Percentiles rank a stretch among this genome's conserved stretches.
Conservation (phyloP, 1,140 invertebrate genomes). For the Heliconius himera region DNA sequence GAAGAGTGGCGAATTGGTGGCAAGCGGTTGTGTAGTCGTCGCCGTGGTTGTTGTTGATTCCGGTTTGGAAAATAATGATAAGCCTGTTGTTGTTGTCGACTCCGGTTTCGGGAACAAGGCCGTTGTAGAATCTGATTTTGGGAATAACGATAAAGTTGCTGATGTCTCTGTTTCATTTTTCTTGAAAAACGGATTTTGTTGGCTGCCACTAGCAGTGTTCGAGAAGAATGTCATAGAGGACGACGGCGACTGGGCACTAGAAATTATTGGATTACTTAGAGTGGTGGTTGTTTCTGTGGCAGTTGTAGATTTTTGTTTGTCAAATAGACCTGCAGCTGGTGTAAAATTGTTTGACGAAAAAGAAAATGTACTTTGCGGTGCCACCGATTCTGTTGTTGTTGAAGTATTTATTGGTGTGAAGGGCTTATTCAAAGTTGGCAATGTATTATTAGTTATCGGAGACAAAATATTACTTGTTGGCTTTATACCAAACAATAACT, state of each 20-base stretch:
- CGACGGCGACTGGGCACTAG: constrained; percentile 15
- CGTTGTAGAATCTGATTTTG: constrained; percentile 39
- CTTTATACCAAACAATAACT: constrained; percentile 32
- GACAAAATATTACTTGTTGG: not conserved
- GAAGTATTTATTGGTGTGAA: not conserved
- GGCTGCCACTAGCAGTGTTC: not conserved
- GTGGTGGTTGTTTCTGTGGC: constrained; percentile 32
- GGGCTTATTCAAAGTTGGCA: not conserved
- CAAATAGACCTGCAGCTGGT: constrained; percentile 17
- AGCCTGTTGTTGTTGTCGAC: constrained; percentile 24
- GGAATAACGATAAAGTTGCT: constrained; percentile 45
- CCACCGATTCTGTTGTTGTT: constrained; percentile 18
- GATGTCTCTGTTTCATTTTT: constrained; percentile 33
- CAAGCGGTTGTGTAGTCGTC: constrained; percentile 28
- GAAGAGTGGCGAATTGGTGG: constrained; percentile 51
- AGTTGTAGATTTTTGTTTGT: constrained; percentile 15
- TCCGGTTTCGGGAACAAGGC: not conserved
- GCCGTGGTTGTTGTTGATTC: constrained; percentile 40
- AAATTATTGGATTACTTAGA: constrained; percentile 34
- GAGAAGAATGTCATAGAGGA: constrained; percentile 36
- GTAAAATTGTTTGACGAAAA: constrained; percentile 33
- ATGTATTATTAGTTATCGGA: not conserved
- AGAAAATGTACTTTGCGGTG: constrained; percentile 37
- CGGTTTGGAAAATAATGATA: constrained; percentile 49
- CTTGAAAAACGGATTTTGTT: constrained; percentile 22